Percentiles rank a stretch among this genome's conserved stretches.
phyloP scores from a whole-genome alignment of 2,797 vertebrate genomes.

The Aphelocoma californica region DNA sequence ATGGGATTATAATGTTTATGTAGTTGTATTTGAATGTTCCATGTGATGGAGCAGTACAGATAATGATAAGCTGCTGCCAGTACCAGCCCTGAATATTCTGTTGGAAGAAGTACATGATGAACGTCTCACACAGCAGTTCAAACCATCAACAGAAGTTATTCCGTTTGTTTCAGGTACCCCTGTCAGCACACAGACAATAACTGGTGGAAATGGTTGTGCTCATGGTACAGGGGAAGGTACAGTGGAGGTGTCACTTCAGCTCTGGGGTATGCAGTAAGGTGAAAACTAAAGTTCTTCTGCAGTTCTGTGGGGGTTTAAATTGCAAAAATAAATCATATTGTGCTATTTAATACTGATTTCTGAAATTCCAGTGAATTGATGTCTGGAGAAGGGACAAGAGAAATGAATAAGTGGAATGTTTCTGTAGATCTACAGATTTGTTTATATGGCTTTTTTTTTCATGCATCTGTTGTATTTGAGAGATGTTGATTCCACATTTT shows the following conservation, averaged over 20 bases:
- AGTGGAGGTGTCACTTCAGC: background rate
- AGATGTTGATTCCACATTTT: background rate
- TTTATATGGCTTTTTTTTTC: background rate
- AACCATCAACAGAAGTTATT: background rate
- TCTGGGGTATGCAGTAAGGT: background rate
- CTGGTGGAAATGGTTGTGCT: background rate
- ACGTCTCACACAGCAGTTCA: background rate
- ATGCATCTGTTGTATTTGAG: background rate
- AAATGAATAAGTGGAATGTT: background rate
- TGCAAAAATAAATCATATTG: background rate
- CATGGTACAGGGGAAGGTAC: background rate
- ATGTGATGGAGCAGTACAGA: background rate
- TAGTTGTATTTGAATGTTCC: background rate
- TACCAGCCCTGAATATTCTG: background rate
- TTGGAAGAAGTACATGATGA: background rate
- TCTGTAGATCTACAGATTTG: background rate
- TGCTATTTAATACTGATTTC: background rate
- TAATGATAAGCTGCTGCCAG: background rate
- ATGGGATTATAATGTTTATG: background rate
- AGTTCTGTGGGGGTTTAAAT: background rate
- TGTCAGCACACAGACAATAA: background rate
- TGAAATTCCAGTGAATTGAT: background rate
- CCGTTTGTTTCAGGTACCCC: background rate
- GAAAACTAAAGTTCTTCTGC: background rate
- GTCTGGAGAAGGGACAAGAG: background rate